Evolutionary conservation across 1,140 invertebrate genomes (phyloP), one percentile per base, ranked within the genome.

Genomic region (Psilanteris sp.): DNA sequence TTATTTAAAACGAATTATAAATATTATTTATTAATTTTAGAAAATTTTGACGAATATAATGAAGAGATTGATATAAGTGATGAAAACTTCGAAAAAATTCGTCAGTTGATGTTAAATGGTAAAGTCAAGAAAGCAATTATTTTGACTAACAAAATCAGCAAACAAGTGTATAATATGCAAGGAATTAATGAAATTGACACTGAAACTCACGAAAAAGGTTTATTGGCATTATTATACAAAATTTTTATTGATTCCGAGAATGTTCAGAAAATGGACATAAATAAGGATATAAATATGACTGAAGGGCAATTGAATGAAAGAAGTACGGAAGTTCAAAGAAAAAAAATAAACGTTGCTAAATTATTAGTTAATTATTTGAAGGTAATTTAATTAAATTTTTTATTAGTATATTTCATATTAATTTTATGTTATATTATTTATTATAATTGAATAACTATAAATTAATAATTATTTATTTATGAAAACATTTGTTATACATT

Each of bases 301-400:
- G 70, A 78, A 39, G 36, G 48, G 22, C 39, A 57, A 7, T 13
- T 64, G 24, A 77, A 79, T 11, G 64, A 78, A 54, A 14, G 80
- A 81, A 37, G 72, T 67, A 18, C 52, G 68, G 75, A 81, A 77
- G 67, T 81, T 70, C 73, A 77, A 15, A 80, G 77, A 18, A 77
- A 87, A 31, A 75, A 88, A 70, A 79, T 88, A 22, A 81, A 72
- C 39, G 57, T 57, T 0, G 72, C 79, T 55, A 80, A 79, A 24
- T 74, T 75, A 20, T 32, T 87, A 36, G 81, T 87, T 2, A 61
- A 79, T 32, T 89, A 89, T 79, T 79, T 88, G n/a, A 77, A 85
- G 78, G 83, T 86, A 79, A 27, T 41, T 24, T 39, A 4, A 13
- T 13, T 26, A 26, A 41, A 32, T 32, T 14, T n/a, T n/a, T n/a